phyloP scores from a whole-genome alignment of 2,113 vertebrate species.

The Callorhinus ursinus region DNA sequence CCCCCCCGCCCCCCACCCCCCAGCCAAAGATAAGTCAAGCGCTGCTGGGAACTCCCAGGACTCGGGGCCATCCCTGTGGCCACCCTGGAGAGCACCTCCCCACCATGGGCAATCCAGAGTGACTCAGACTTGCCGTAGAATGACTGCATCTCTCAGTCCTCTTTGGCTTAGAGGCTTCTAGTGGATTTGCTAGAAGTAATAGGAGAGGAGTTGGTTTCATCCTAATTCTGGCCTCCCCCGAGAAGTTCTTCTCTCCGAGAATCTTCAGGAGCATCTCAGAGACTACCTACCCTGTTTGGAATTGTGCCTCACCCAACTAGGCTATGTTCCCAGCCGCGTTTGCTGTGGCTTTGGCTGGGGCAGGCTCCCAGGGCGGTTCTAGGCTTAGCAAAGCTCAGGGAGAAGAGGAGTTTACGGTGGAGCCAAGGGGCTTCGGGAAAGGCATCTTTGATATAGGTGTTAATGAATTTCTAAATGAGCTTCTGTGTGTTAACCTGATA shows the following conservation, averaged over 20 bases:
- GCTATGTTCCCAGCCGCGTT: background rate
- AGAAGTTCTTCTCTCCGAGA: constrained; percentile 5
- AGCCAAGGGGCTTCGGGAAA: background rate
- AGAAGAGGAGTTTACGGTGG: background rate
- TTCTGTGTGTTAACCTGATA: constrained; percentile 42
- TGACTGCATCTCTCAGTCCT: background rate
- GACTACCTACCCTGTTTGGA: background rate
- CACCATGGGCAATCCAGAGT: background rate
- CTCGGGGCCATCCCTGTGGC: background rate
- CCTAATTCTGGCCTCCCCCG: constrained; percentile 7
- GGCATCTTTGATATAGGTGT: background rate
- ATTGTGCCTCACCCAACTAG: background rate
- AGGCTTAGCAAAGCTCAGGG: background rate
- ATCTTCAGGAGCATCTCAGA: background rate
- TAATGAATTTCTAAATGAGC: constrained; percentile 57
- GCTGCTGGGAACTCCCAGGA: background rate
- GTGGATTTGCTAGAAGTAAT: background rate
- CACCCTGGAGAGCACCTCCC: background rate
- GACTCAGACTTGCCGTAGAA: background rate
- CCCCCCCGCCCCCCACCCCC: no score
- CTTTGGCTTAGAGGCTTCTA: background rate
- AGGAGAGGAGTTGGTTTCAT: background rate
- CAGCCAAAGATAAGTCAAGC: background rate
- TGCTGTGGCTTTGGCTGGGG: background rate
- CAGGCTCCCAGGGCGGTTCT: background rate